Evolutionary conservation across 2,113 vertebrate species (phyloP).

Genomic region (Carassius auratus): DNA sequence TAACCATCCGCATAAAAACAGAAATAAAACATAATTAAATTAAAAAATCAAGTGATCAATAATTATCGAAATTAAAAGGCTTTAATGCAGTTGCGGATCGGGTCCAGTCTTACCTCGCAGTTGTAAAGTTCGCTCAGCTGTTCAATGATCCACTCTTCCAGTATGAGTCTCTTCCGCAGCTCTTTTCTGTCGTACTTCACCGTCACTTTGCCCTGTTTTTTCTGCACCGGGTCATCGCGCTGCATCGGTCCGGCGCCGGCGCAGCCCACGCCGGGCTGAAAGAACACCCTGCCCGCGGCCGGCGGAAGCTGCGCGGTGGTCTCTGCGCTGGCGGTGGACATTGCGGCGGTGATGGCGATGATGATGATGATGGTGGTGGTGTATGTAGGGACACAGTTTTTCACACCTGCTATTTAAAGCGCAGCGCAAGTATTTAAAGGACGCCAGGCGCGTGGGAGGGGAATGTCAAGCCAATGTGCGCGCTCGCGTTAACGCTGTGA

Average conservation of each 20-base stretch:
- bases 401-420: conserved; percentile 83
- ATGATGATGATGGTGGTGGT: neutral
- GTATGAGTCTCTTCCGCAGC: conserved; percentile 89
- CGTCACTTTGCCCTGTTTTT: conserved; percentile 94
- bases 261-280: conserved; percentile 83
- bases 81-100: neutral
- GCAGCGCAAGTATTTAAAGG: conserved; percentile 63
- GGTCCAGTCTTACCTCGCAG: conserved; percentile 84
- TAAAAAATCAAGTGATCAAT: neutral
- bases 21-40: neutral
- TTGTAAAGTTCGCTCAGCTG: conserved; percentile 93
- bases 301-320: conserved; percentile 73
- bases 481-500: conserved; percentile 37
- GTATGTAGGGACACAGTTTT: conserved; percentile 63
- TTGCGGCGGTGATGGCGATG: conserved; percentile 55
- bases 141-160: conserved; percentile 98
- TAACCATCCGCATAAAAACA: neutral
- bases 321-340: conserved; percentile 80
- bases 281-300: conserved; percentile 84
- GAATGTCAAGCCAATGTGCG: conserved; percentile 52
- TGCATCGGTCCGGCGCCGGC: conserved; percentile 71
- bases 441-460: conserved; percentile 65
- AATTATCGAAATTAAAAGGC: neutral
- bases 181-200: conserved; percentile 97
- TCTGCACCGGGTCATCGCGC: conserved; percentile 82